Base-by-base conservation (phyloP, 2,888 invertebrate species). In the Orchesellides sinensis region DNA sequence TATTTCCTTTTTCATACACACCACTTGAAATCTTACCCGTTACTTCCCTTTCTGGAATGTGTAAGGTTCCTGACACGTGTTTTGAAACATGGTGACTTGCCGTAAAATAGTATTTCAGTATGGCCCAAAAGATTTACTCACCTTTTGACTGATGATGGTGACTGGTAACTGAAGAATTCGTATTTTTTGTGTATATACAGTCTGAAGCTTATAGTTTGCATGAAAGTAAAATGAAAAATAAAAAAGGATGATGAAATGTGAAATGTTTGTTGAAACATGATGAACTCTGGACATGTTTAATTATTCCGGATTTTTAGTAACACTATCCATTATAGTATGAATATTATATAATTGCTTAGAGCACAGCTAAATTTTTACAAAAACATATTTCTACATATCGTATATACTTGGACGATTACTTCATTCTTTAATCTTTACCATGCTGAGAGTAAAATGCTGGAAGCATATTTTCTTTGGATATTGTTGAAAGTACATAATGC, bases 31-130 rank as follows among this genome's bases (percentile, higher is more conserved):
- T 52, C 19, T 52, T 52, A 47, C 78, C 69, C 78, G 69, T 78
- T 78, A 78, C 69, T 78, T 68, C 61, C 78, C 52, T 27, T 70
- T 32, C 78, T 78, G 78, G 78, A 78, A 78, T 69, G 78, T 61
- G 68, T 69, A 68, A 78, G 61, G 69, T 69, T 78, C 78, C 61
- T 78, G 78, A 78, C 78, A 78, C 78, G 78, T 78, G 78, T 69
- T 78, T 78, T 69, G 69, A 78, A 78, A 75, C 65, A 54, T 66
- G 54, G 54, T 21, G 69, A 70, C 54, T 70, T 35, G 25, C 2
- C 40, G 4, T n/a, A 40, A 69, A 40, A 32, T 59, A 10, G 47
- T 52, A 25, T 54, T 54, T 12, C 25, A 21, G 54, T 17, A 54
- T 54, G 23, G 25, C 21, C 35, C 61, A 61, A 25, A 61, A 65